phyloP scores from a whole-genome alignment of 2,888 invertebrate genomes.

The Lottia gigantea region DNA sequence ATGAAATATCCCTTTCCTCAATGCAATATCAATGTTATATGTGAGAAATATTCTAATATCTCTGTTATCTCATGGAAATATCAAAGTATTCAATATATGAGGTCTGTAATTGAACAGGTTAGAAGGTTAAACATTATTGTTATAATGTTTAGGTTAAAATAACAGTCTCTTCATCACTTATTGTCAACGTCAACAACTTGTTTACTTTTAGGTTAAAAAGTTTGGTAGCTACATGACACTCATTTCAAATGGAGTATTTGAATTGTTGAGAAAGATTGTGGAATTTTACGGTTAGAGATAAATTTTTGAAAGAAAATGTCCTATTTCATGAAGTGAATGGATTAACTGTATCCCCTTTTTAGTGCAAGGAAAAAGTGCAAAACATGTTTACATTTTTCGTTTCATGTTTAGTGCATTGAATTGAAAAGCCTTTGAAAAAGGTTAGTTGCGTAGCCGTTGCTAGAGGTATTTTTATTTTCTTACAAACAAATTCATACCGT shows the following conservation, averaged over 20 bases:
- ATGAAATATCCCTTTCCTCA: no score
- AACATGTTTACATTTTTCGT: not conserved
- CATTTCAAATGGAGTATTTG: not conserved
- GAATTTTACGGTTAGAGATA: not conserved
- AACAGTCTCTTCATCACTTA: constrained; percentile 7
- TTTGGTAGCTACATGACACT: not conserved
- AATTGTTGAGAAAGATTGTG: not conserved
- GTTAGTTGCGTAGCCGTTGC: no score
- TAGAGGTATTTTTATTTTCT: no score
- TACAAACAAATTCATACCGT: no score
- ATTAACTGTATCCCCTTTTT: not conserved
- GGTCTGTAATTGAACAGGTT: not conserved
- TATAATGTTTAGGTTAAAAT: not conserved
- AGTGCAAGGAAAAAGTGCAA: not conserved
- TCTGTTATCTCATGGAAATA: no score
- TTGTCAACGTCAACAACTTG: constrained; percentile 1
- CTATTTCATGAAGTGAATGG: not conserved
- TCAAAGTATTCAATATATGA: no score
- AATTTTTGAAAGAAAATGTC: not conserved
- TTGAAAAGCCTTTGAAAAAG: no score
- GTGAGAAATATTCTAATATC: no score
- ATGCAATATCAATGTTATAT: no score
- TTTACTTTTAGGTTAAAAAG: constrained; percentile 5
- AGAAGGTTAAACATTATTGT: not conserved
- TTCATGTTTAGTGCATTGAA: no score